Evolutionary conservation across 1,140 invertebrate genomes (phyloP), one percentile per base, ranked within the genome.

Genomic region (Ectropis grisescens): DNA sequence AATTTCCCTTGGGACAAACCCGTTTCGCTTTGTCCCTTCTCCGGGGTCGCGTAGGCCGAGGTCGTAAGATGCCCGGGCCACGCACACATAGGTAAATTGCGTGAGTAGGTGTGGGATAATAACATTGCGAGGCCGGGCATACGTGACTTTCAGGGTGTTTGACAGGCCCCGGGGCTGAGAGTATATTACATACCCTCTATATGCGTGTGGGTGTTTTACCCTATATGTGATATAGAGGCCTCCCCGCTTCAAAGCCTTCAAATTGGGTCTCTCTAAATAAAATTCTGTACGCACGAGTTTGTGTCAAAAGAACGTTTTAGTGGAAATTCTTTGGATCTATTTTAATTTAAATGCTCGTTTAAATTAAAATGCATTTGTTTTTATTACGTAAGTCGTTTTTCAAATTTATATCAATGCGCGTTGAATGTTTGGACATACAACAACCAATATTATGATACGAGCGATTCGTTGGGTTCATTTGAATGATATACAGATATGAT

Each of bases 1-100:
- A 81, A 81, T 81, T 81, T 81, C 76, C 76, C 76, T 68, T 72
- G 72, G 76, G 76, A 78, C 72, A 81, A 81, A 81, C 76, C 72
- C 72, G 76, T 78, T 81, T 81, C 72, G 60, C 72, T 72, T 81
- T 76, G 72, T 78, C 76, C 76, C 71, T 81, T 75, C 53, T 51
- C 59, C 62, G 64, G 68, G 70, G 72, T 71, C 69, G 68, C 67
- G 58, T 71, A 61, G 72, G 69, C 66, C 65, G 58, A 37, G 53
- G 16, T n/a, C n/a, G n/a, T n/a, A n/a, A n/a, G n/a, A n/a, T 76
- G 71, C 75, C 68, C 69, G 70, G 71, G 75, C 66, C 42, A 40
- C 41, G 52, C 47, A 54, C 56, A 57, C 46, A 47, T 46, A 50
- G 29, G 58, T 65, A 56, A 32, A 46, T n/a, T 50, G 43, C 55